Evolutionary conservation across 1,140 invertebrate species (phyloP).

Genomic region (Cepaea nemoralis): DNA sequence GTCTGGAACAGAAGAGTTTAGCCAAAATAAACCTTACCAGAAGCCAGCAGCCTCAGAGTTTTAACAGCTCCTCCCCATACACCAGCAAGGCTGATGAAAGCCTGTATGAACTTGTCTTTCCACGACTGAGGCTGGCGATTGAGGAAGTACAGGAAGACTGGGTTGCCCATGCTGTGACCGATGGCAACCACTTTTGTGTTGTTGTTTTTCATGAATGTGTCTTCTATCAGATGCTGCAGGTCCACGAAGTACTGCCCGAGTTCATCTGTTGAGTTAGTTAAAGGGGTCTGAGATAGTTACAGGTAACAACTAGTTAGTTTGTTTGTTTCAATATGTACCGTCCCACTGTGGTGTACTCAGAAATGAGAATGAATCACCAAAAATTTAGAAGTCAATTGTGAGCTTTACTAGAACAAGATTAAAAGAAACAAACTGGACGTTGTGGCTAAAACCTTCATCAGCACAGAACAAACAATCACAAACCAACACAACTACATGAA

Average conservation of each 20-base stretch:
- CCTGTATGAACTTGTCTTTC: conserved; percentile 91
- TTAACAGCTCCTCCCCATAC: conserved; percentile 95
- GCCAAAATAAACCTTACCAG: conserved; percentile 83
- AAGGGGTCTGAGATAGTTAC: too few relatives aligned
- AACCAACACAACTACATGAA: too few relatives aligned
- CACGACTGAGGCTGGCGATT: conserved; percentile 84
- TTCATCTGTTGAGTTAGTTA: conserved; percentile 87
- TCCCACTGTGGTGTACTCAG: too few relatives aligned
- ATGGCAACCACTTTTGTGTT: conserved; percentile 83
- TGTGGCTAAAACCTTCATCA: too few relatives aligned
- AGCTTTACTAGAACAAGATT: too few relatives aligned
- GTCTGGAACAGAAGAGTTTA: too few relatives aligned
- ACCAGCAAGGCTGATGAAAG: conserved; percentile 87
- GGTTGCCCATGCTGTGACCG: conserved; percentile 93
- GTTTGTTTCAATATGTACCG: too few relatives aligned
- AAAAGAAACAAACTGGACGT: too few relatives aligned
- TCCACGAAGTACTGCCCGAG: conserved; percentile 85
- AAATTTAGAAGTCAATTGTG: too few relatives aligned
- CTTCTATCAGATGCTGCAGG: conserved; percentile 86
- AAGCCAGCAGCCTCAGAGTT: conserved; percentile 91
- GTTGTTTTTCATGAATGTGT: conserved; percentile 85
- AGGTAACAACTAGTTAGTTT: too few relatives aligned
- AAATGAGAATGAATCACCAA: too few relatives aligned
- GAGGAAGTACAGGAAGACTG: conserved; percentile 88
- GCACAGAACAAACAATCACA: too few relatives aligned